A percentile compares a stretch with the other conserved stretches of the same genome.
Conservation (phyloP, 23 tunicate species). For the Ciona savignyi region DNA sequence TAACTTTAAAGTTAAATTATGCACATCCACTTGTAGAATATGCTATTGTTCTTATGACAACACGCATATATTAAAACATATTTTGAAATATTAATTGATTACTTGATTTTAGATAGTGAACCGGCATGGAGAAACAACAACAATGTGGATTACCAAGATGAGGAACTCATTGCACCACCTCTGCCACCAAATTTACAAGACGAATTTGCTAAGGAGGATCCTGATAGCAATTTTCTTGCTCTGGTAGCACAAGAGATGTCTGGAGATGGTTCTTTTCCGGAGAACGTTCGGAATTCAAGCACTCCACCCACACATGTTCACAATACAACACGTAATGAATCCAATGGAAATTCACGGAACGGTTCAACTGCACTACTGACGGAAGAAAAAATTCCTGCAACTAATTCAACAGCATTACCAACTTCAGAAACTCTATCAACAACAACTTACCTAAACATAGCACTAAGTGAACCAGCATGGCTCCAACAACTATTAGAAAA, state of each 20-base stretch:
- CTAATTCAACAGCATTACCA: neutral
- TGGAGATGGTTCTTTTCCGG: conserved; percentile 6
- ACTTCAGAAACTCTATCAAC: neutral
- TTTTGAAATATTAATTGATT: neutral
- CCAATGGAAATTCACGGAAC: neutral
- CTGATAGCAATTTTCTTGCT: conserved; percentile 15
- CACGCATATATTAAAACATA: neutral
- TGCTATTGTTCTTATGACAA: too few species aligned
- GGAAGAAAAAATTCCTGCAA: neutral
- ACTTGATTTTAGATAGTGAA: neutral
- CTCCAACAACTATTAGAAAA: neutral
- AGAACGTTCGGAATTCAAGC: neutral
- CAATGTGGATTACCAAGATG: neutral
- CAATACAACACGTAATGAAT: neutral
- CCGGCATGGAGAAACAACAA: neutral
- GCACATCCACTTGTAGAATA: too few species aligned
- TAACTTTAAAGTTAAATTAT: too few species aligned
- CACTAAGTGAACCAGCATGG: neutral
- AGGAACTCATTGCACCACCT: neutral
- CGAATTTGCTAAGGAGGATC: too few species aligned
- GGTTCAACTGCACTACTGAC: neutral
- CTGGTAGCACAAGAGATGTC: conserved; percentile 21
- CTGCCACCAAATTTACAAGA: neutral
- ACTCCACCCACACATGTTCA: neutral
- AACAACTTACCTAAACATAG: neutral